Evolutionary conservation across 1,140 invertebrate species (phyloP).

Genomic region (Caenorhabditis remanei): DNA sequence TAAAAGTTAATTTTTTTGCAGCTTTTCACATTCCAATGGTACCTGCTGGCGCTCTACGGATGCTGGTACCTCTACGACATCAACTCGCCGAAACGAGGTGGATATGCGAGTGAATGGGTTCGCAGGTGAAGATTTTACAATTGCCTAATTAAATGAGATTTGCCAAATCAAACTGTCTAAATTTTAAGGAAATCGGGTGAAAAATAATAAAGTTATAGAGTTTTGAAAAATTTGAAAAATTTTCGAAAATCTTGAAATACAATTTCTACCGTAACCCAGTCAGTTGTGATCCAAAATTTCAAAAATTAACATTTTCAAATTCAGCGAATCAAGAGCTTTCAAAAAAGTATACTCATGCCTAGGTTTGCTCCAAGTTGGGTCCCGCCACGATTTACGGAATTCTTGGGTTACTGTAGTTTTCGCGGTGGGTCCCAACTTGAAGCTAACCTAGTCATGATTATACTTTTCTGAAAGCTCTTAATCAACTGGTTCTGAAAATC

Average conservation of each 20-base stretch:
- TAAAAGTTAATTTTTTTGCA: neutral
- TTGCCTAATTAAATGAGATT: neutral
- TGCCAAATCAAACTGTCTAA: too few species aligned
- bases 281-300: too few species aligned
- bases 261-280: too few species aligned
- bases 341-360: too few species aligned
- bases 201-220: neutral
- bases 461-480: neutral
- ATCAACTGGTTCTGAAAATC: neutral
- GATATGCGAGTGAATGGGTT: slow-evolving; percentile 46
- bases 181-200: too few species aligned
- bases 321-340: too few species aligned
- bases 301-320: too few species aligned
- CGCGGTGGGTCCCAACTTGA: too few species aligned
- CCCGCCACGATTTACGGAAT: too few species aligned
- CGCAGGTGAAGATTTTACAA: neutral
- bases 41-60: slow-evolving; percentile 60
- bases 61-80: slow-evolving; percentile 66
- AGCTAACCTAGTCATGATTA: too few species aligned
- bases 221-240: neutral
- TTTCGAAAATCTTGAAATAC: neutral
- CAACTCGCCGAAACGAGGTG: slow-evolving; percentile 55
- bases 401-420: too few species aligned
- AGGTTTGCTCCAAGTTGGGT: too few species aligned
- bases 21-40: slow-evolving; percentile 59